Percentiles rank a stretch among this genome's conserved stretches.
phyloP scores from a whole-genome alignment of 2,797 vertebrate genomes.

The Dryobates pubescens region DNA sequence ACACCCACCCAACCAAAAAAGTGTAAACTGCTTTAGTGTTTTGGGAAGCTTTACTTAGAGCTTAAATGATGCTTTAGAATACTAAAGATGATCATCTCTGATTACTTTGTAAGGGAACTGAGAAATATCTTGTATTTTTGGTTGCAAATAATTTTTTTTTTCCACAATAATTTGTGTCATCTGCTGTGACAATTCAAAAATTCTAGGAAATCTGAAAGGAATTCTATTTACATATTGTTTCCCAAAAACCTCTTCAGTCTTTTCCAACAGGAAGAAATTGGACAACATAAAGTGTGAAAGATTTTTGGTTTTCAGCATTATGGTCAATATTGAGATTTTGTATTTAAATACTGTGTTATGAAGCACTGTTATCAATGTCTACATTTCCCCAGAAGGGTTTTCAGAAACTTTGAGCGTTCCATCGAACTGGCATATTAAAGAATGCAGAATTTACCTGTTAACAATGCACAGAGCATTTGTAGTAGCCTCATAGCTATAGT shows the following conservation, averaged over 20 bases:
- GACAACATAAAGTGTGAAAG: constrained; percentile 10
- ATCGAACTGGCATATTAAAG: neutral
- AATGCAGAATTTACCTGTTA: constrained; percentile 18
- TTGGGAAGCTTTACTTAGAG: neutral
- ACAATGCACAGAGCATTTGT: neutral
- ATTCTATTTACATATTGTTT: constrained; percentile 27
- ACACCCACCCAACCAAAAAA: neutral
- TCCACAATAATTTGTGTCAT: neutral
- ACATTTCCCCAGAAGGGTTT: constrained; percentile 18
- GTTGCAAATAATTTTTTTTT: neutral
- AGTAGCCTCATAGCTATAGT: neutral
- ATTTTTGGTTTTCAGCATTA: constrained; percentile 29
- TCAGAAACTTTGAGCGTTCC: neutral
- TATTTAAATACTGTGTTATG: constrained; percentile 23
- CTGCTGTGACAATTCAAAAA: neutral
- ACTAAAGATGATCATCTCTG: neutral
- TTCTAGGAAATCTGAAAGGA: constrained; percentile 8
- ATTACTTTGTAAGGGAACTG: neutral
- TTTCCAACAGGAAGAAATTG: constrained; percentile 28
- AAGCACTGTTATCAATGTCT: constrained; percentile 18
- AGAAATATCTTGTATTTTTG: neutral
- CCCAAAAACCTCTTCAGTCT: neutral
- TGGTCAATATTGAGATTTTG: constrained; percentile 8
- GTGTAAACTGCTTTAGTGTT: neutral
- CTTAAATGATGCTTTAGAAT: neutral